These are phyloP conservation scores for Atlantisia rogersi DNA, from an alignment of 2,113 vertebrate genomes.

Conservation along the genomic window DNA sequence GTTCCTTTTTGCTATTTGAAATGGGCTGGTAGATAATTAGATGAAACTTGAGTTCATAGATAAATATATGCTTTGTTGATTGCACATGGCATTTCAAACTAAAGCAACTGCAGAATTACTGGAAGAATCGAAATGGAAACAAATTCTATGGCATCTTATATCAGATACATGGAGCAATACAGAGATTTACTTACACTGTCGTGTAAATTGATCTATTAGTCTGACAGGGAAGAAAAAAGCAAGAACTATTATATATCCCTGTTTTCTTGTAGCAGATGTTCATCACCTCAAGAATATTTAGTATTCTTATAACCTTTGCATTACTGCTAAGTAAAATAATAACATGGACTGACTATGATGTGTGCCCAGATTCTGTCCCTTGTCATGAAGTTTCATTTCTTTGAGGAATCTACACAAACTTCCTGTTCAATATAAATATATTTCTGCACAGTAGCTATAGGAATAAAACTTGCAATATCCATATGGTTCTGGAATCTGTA, in stretches of 20 bases:
- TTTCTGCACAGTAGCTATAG: background rate
- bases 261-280: background rate
- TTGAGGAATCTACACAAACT: background rate
- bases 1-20: background rate
- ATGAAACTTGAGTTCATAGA: slow-evolving; percentile 6
- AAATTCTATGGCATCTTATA: background rate
- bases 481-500: background rate
- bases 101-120: background rate
- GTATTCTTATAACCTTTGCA: background rate
- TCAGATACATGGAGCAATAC: background rate
- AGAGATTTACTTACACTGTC: background rate
- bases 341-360: background rate
- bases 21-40: background rate
- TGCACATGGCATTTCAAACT: slow-evolving; percentile 9
- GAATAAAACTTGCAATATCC: background rate
- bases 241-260: background rate
- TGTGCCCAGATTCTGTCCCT: background rate
- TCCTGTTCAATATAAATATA: background rate
- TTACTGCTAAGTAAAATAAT: background rate
- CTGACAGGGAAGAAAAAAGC: background rate
- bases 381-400: background rate
- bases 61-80: slow-evolving; percentile 31
- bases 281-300: background rate
- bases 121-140: background rate
- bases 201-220: background rate